Percentiles rank a stretch among this genome's conserved stretches.
Conservation (phyloP, 2,888 invertebrate species). For the Melanargia galathea region DNA sequence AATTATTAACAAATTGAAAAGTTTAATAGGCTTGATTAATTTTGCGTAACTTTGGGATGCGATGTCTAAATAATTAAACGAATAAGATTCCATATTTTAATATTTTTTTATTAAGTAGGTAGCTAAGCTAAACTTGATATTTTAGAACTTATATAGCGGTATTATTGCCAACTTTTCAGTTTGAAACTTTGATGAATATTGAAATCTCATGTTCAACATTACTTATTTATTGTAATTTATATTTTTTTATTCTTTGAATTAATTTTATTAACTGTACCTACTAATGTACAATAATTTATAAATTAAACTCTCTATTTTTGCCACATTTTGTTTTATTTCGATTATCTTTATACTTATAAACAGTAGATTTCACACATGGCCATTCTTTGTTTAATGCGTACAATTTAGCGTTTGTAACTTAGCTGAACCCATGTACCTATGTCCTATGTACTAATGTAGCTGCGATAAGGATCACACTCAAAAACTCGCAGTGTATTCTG, state of each 20-base stretch:
- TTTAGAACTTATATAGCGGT: background rate
- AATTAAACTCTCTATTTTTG: constrained; percentile 31
- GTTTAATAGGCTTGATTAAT: constrained; percentile 18
- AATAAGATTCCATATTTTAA: background rate
- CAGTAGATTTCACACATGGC: background rate
- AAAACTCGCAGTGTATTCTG: background rate
- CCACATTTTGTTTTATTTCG: constrained; percentile 21
- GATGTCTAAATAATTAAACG: background rate
- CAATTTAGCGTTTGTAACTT: no score
- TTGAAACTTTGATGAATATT: background rate
- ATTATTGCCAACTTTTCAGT: background rate
- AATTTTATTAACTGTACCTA: constrained; percentile 47
- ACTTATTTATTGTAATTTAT: constrained; percentile 4
- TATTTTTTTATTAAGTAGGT: background rate
- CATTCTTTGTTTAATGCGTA: no score
- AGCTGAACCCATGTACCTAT: no score
- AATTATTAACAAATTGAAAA: constrained; percentile 12
- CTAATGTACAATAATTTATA: constrained; percentile 50
- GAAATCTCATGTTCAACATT: background rate
- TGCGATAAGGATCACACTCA: background rate
- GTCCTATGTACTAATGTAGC: no score
- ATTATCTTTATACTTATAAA: background rate
- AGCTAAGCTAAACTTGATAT: background rate
- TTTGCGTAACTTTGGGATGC: background rate
- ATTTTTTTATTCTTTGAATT: constrained; percentile 25